These are phyloP conservation scores for Tichodroma muraria DNA, from an alignment of 2,113 vertebrate genomes.

Conservation along the genomic window DNA sequence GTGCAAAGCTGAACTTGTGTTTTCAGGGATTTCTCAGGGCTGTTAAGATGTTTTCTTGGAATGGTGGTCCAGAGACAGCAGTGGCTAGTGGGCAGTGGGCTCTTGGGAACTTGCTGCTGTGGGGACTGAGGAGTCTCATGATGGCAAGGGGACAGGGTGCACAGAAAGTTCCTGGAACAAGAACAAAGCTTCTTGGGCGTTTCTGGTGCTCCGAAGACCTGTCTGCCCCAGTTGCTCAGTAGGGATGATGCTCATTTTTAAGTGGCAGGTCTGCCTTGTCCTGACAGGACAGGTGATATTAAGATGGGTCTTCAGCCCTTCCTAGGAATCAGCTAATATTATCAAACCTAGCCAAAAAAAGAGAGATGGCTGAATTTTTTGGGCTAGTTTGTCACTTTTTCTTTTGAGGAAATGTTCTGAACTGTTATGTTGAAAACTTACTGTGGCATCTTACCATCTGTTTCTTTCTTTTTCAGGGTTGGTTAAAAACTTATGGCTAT, in stretches of 20 bases:
- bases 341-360: neutral
- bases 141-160: neutral
- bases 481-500: slow-evolving; percentile 89
- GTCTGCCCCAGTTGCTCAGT: neutral
- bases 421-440: neutral
- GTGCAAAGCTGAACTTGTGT: neutral
- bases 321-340: neutral
- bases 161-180: neutral
- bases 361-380: neutral
- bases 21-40: neutral
- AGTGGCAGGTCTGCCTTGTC: neutral
- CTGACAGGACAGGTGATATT: neutral
- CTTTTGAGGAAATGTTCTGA: neutral
- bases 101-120: neutral
- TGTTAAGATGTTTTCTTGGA: neutral
- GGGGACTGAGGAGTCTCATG: neutral
- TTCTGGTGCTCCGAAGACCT: neutral
- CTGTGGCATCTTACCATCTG: neutral
- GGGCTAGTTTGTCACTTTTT: neutral
- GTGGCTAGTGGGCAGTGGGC: neutral
- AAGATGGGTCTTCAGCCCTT: neutral
- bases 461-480: slow-evolving; percentile 73
- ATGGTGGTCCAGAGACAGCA: neutral
- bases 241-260: neutral
- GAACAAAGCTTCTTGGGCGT: neutral